Evolutionary conservation across 2,797 vertebrate genomes (phyloP), one percentile per base, ranked within the genome.

Genomic region (Psittacula derbiana): DNA sequence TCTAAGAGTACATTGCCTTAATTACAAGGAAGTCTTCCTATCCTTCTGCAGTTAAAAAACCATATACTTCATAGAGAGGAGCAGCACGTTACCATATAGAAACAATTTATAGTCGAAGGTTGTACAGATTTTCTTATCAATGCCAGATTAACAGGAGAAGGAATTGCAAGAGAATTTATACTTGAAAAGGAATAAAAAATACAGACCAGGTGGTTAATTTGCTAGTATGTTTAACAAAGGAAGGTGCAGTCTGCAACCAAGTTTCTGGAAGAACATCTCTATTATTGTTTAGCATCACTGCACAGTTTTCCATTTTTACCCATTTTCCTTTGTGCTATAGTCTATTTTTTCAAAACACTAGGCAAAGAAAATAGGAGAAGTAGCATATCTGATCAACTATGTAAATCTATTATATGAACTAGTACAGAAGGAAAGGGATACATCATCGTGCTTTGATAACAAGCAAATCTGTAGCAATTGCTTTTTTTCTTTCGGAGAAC

Each of bases 161-260:
- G 46, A 86, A 90, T 66, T 92, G 52, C 21, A 23, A 61, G 57
- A 65, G 75, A 86, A 95, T 11, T 74, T 49, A 61, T 72, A 24
- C 44, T 90, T 72, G 79, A 80, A 91, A 91, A 92, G 53, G 65
- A 87, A 80, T 38, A 38, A 38, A 38, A 38, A 38, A 75, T 90
- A 31, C 43, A 88, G 85, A 86, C 61, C 79, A 95, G 91, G 89
- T 93, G 84, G 89, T 92, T 94, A 96, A 94, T 95, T 96, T 91
- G 23, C 76, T 91, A 78, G 16, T 60, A 86, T 41, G 75, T 79
- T 92, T 94, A 92, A 93, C 69, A 73, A 94, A 85, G 71, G 75
- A 91, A 62, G 40, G 28, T 72, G 62, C 61, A 83, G 46, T 55
- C 55, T 91, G 50, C 66, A 70, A 47, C 73, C 70, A 82, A 61